These are phyloP conservation scores for Ornithorhynchus anatinus DNA, from an alignment of 2,113 vertebrate species.

Conservation along the genomic window DNA sequence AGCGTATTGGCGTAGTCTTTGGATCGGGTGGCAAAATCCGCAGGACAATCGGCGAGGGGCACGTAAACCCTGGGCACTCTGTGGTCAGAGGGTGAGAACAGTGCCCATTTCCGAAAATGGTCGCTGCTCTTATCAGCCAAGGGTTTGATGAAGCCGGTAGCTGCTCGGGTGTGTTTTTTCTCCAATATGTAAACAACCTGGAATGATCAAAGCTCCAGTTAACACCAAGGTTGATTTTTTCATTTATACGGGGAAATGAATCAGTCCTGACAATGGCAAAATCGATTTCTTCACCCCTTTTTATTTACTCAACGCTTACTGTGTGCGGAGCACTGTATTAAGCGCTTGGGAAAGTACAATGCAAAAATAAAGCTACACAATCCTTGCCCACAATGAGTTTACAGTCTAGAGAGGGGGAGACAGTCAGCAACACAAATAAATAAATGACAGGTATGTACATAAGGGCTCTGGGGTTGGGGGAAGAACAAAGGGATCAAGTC, in stretches of 20 bases:
- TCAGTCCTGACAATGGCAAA: too few relatives aligned
- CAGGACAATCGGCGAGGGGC: slow-evolving; percentile 85
- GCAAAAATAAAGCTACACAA: too few relatives aligned
- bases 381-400: too few relatives aligned
- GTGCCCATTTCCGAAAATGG: slow-evolving; percentile 76
- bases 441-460: too few relatives aligned
- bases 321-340: too few relatives aligned
- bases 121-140: slow-evolving; percentile 87
- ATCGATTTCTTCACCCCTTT: too few relatives aligned
- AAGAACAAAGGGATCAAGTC: too few relatives aligned
- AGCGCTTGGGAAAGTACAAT: too few relatives aligned
- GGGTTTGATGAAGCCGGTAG: slow-evolving; percentile 88
- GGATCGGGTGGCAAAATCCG: slow-evolving; percentile 78
- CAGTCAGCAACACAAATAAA: too few relatives aligned
- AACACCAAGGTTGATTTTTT: not conserved
- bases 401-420: too few relatives aligned
- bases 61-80: slow-evolving; percentile 90
- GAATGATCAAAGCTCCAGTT: slow-evolving; percentile 30
- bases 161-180: slow-evolving; percentile 92
- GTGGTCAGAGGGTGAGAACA: slow-evolving; percentile 95
- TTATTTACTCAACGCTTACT: too few relatives aligned
- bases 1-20: slow-evolving; percentile 82
- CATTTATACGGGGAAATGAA: not conserved
- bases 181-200: slow-evolving; percentile 95
- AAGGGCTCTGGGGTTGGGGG: too few relatives aligned